These are phyloP conservation scores for Nixonia krombeini DNA, from an alignment of 1,140 invertebrate genomes.

Conservation along the genomic window DNA sequence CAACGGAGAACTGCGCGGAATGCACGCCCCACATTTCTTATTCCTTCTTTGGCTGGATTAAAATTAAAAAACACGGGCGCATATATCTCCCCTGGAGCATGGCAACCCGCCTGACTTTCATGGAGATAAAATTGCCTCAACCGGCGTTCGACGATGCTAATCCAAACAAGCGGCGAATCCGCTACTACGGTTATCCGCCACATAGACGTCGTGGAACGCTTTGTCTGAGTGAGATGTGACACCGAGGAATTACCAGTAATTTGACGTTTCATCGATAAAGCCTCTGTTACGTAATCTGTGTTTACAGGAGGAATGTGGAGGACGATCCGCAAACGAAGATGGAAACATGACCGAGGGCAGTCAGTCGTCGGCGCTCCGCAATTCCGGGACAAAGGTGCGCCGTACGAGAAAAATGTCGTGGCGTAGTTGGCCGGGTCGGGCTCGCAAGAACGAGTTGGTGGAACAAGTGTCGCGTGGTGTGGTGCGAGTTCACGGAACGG, in stretches of 20 bases:
- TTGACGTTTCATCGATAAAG: too few relatives aligned
- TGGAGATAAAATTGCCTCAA: too few relatives aligned
- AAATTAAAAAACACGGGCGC: not conserved
- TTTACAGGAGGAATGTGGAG: constrained; percentile 1
- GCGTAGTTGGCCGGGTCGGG: constrained; percentile 28
- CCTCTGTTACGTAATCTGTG: not conserved
- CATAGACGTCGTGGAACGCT: too few relatives aligned
- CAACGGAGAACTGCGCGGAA: not conserved
- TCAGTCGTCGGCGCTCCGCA: constrained; percentile 25
- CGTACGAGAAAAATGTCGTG: constrained; percentile 35
- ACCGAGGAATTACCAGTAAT: too few relatives aligned
- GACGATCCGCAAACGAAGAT: constrained; percentile 12
- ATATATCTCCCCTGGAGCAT: too few relatives aligned
- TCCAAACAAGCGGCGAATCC: too few relatives aligned
- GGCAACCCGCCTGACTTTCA: too few relatives aligned
- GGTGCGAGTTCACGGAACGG: constrained; percentile 29
- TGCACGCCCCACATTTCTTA: not conserved
- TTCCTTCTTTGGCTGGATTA: not conserved
- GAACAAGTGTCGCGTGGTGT: constrained; percentile 40
- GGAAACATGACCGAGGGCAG: constrained; percentile 11
- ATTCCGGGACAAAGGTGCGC: constrained; percentile 42
- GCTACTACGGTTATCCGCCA: too few relatives aligned
- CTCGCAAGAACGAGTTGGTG: constrained; percentile 35
- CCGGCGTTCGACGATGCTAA: too few relatives aligned
- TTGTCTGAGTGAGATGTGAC: not conserved